These are phyloP conservation scores for Tetragnatha versicolor DNA, from an alignment of 1,140 invertebrate species.

Conservation along the genomic window DNA sequence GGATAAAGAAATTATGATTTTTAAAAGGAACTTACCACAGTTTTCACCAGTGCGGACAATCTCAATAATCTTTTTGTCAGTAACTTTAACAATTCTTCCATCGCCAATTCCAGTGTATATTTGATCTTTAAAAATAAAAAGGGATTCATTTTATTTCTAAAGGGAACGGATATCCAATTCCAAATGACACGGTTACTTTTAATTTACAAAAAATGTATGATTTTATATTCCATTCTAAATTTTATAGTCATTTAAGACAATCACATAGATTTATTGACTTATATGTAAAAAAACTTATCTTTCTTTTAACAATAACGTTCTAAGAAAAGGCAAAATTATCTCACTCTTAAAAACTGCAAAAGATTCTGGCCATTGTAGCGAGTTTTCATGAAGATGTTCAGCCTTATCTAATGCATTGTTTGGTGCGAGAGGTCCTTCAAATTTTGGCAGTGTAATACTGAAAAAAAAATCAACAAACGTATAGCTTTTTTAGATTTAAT, in stretches of 20 bases:
- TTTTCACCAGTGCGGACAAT: constrained; percentile 18
- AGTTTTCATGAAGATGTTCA: constrained; percentile 71
- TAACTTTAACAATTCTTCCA: constrained; percentile 69
- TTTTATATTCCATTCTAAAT: too few relatives aligned
- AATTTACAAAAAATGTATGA: too few relatives aligned
- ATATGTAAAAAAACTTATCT: too few relatives aligned
- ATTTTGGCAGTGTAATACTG: constrained; percentile 67
- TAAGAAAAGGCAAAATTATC: too few relatives aligned
- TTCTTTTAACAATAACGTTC: too few relatives aligned
- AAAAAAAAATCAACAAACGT: constrained; percentile 1
- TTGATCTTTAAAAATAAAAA: constrained; percentile 68
- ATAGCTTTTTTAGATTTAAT: too few relatives aligned
- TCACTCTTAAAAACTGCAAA: constrained; percentile 71
- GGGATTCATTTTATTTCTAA: too few relatives aligned
- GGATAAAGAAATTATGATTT: too few relatives aligned
- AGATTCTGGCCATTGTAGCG: constrained; percentile 75
- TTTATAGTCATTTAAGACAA: too few relatives aligned
- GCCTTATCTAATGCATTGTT: constrained; percentile 73
- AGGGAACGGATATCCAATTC: too few relatives aligned
- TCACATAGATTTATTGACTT: too few relatives aligned
- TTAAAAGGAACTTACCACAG: constrained; percentile 48
- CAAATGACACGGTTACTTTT: too few relatives aligned
- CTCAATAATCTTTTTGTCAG: constrained; percentile 58
- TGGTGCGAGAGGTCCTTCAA: constrained; percentile 68
- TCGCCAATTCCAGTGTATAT: constrained; percentile 76